These are phyloP conservation scores for Achroia grisella DNA, from an alignment of 1,140 invertebrate species.

Conservation along the genomic window DNA sequence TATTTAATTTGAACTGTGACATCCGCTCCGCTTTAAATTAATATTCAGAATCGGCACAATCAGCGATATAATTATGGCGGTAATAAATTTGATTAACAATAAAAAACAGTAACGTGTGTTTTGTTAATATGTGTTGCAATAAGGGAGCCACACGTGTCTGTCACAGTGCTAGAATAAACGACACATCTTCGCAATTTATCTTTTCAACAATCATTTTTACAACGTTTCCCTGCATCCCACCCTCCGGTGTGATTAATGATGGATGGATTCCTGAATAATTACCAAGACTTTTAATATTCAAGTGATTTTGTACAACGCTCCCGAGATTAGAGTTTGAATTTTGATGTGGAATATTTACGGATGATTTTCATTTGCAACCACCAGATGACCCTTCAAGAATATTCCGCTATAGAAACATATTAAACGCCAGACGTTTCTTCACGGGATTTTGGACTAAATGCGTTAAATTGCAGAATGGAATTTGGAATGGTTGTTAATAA, in stretches of 20 bases:
- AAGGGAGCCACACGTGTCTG: conserved; percentile 44
- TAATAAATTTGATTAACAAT: conserved; percentile 47
- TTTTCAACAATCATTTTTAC: conserved; percentile 71
- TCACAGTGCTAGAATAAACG: conserved; percentile 40
- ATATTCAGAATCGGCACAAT: conserved; percentile 25
- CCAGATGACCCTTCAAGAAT: conserved; percentile 58
- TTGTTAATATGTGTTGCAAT: conserved; percentile 21
- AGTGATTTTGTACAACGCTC: conserved; percentile 43
- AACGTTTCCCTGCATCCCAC: conserved; percentile 51
- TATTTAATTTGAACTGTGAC: too few relatives aligned
- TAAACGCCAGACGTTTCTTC: conserved; percentile 11
- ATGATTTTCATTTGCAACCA: conserved; percentile 27
- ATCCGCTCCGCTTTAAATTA: conserved; percentile 11
- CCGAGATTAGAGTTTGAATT: conserved; percentile 21
- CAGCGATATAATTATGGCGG: conserved; percentile 28
- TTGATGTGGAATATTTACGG: conserved; percentile 23
- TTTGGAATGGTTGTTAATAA: conserved; percentile 16
- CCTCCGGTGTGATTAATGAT: conserved; percentile 68
- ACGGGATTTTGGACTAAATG: conserved; percentile 5
- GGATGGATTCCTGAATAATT: conserved; percentile 74
- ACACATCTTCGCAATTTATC: conserved; percentile 65
- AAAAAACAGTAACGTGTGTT: conserved; percentile 16
- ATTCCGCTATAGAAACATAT: conserved; percentile 17
- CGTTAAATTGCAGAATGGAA: conserved; percentile 6
- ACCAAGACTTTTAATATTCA: conserved; percentile 74